A percentile compares a stretch with the other conserved stretches of the same genome.
phyloP scores from a whole-genome alignment of 2,888 invertebrate species.

The Hirtodrosophila alboralis region DNA sequence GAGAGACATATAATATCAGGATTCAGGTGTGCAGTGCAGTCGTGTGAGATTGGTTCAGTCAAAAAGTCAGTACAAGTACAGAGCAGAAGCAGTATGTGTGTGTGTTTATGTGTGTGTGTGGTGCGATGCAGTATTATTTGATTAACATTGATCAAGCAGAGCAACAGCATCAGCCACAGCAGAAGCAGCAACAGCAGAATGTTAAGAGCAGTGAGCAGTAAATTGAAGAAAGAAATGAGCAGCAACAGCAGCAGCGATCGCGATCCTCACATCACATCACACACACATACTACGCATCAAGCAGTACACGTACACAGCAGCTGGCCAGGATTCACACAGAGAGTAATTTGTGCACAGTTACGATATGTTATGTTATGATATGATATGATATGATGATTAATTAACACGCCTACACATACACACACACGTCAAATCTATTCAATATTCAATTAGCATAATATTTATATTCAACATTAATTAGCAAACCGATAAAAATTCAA shows the following conservation, averaged over 20 bases:
- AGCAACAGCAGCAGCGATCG: slow-evolving; percentile 23
- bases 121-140: background rate
- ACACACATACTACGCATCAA: slow-evolving; percentile 57
- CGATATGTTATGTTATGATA: slow-evolving; percentile 29
- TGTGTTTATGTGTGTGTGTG: slow-evolving; percentile 35
- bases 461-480: slow-evolving; percentile 53
- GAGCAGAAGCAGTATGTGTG: slow-evolving; percentile 51
- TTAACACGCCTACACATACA: slow-evolving; percentile 26
- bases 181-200: background rate
- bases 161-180: slow-evolving; percentile 34
- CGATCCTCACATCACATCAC: slow-evolving; percentile 31
- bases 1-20: slow-evolving; percentile 25
- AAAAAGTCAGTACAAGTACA: slow-evolving; percentile 54
- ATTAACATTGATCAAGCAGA: background rate
- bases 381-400: slow-evolving; percentile 25
- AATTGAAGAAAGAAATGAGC: slow-evolving; percentile 26
- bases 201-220: slow-evolving; percentile 9
- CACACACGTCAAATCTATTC: slow-evolving; percentile 42
- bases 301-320: slow-evolving; percentile 72
- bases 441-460: slow-evolving; percentile 48
- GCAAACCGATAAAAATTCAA: slow-evolving; percentile 31
- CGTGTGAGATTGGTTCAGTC: slow-evolving; percentile 30
- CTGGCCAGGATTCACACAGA: slow-evolving; percentile 66
- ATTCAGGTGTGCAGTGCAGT: slow-evolving; percentile 37
- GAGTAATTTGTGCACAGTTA: slow-evolving; percentile 62